Base-by-base conservation (phyloP, 2,888 invertebrate genomes). In the Ornithoptera priamus region DNA sequence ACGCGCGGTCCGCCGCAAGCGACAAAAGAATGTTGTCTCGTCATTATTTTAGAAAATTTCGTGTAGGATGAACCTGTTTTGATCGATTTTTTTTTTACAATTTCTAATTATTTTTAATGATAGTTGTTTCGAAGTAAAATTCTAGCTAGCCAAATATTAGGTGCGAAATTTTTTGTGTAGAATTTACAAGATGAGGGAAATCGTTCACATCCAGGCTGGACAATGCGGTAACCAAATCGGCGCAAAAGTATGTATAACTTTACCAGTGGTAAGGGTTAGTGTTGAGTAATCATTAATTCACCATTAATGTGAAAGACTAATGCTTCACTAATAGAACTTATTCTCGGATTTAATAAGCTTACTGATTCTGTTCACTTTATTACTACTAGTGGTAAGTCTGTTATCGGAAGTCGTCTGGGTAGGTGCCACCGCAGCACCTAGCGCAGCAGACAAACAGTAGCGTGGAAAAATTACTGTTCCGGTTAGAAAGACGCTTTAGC, bases 201-300 rank as follows among this genome's bases (percentile, higher is more conserved):
- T 96, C 85, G 96, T 96, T 77, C 96, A 96, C 88, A 93, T 96
- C 79, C 96, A 96, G 88, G 96, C 87, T 74, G 90, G 90, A 73
- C 87, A 88, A 81, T 90, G 90, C 78, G 90, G 90, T 24, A 90
- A 90, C 94, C 96, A 96, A 90, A 96, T 96, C 80, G 96, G 96
- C 78, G 95, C 96, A 70, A 96, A 96, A 94, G 96, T 96, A 85
- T 84, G 94, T 56, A 39, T 30, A 50, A 46, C 3, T 0, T 15
- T 15, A 46, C 46, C 42, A 8, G 8, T 8, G 12, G 42, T 42
- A 42, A 42, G 42, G 10, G 8, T 30, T 30, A 30, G 30, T 22
- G 22, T 30, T 30, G 30, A 30, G 3, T 30, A 30, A 30, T 4
- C 30, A 30, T 30, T 30, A 30, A 30, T 5, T 30, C 30, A 5